These are phyloP conservation scores for Zaprionus camerounensis DNA, from an alignment of 1,140 invertebrate species.

Conservation along the genomic window DNA sequence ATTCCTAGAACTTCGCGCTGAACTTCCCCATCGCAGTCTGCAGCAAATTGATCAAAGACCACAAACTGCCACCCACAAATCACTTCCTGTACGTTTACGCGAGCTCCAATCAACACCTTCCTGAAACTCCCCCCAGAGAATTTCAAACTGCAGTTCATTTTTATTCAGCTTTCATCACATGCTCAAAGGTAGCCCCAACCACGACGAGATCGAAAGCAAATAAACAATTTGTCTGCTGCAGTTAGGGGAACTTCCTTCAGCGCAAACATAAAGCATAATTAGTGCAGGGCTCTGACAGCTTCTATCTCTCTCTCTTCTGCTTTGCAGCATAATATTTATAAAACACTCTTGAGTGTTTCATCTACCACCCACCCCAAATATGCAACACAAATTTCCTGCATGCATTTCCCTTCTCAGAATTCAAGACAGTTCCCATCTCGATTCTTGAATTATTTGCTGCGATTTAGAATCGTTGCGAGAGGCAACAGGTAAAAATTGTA, in stretches of 20 bases:
- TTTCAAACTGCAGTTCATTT: slow-evolving; percentile 27
- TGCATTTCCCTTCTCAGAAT: slow-evolving; percentile 63
- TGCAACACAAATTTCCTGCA: slow-evolving; percentile 45
- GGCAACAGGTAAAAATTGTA: slow-evolving; percentile 64
- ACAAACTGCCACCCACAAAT: slow-evolving; percentile 24
- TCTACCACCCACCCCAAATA: slow-evolving; percentile 3
- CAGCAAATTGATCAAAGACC: slow-evolving; percentile 33
- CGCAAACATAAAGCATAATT: slow-evolving; percentile 71
- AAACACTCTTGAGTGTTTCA: slow-evolving; percentile 61
- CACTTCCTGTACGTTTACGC: slow-evolving; percentile 38
- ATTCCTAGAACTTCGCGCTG: neutral
- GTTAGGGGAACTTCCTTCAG: slow-evolving; percentile 42
- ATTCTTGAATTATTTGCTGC: slow-evolving; percentile 66
- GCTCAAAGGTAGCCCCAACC: slow-evolving; percentile 39
- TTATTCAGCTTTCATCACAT: slow-evolving; percentile 55
- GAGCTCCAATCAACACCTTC: slow-evolving; percentile 32
- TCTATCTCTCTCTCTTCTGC: neutral
- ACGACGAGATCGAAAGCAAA: slow-evolving; percentile 21
- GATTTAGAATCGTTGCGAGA: slow-evolving; percentile 44
- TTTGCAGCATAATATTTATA: slow-evolving; percentile 60
- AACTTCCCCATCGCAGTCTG: neutral
- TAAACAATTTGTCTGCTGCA: slow-evolving; percentile 33
- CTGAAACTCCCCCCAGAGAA: slow-evolving; percentile 5
- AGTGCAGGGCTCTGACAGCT: slow-evolving; percentile 43
- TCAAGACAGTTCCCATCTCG: slow-evolving; percentile 51